Evolutionary conservation across 1,140 invertebrate species (phyloP), one percentile per base, ranked within the genome.

Genomic region (Leptopilina clavipes): DNA sequence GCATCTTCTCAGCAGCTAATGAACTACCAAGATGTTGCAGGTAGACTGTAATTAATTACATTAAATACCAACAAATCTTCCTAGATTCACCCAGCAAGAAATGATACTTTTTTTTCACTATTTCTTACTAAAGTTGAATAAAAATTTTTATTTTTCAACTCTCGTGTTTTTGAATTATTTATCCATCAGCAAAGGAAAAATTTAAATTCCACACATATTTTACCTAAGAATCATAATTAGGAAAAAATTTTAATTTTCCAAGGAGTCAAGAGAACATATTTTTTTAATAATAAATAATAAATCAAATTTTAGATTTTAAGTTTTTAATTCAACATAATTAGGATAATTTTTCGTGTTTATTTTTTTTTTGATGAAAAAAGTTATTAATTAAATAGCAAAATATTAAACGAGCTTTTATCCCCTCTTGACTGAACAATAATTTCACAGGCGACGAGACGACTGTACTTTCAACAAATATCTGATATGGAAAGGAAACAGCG

Each of bases 11-110:
- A 65, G 22, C 59, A 31, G 14, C 59, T 65, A 37, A 65, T 65
- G 59, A 65, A 65, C 22, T 65, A 65, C 22, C 59, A 31, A 65
- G 25, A 65, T 65, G 59, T 31, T 31, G 3, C 59, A 65, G 22
- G 59, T 65, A 65, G 59, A 65, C 59, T 31, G 59, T 31, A 65
- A 65, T 65, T 59, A 59, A 59, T 59, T 59, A 59, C 54, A 59
- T 59, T 65, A 37, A 65, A 65, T 31, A 65, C 25, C 59, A 31
- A 37, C 25, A 65, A 65, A 31, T 65, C 59, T 25, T n/a, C 59
- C n/a, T 37, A 31, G 59, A 65, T n/a, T n/a, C 19, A n/a, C 22
- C 48, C 14, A 52, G 14, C 6, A 52, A 52, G 17, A 52, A 17
- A 17, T 52, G 37, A 6, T 40, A 40, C 37, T 40, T 40, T 40